phyloP scores from a whole-genome alignment of 1,140 invertebrate genomes.

The Nautilus pompilius region DNA sequence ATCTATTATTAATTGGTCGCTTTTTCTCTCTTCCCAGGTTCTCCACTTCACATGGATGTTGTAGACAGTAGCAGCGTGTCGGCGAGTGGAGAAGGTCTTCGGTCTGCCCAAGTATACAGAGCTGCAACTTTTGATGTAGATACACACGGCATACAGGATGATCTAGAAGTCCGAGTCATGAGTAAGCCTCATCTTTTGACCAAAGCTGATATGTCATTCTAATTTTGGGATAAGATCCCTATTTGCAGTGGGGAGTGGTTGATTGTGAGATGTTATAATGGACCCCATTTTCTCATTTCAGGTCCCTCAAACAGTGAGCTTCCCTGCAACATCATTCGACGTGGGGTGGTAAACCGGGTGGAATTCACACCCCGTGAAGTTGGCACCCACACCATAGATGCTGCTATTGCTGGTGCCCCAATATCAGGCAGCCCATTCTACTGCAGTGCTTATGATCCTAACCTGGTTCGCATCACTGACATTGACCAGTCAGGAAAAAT shows the following conservation, averaged over 20 bases:
- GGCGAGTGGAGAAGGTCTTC: conserved; percentile 59
- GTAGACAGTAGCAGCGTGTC: conserved; percentile 47
- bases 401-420: conserved; percentile 50
- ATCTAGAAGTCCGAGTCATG: conserved; percentile 56
- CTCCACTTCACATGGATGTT: conserved; percentile 77
- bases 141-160: conserved; percentile 52
- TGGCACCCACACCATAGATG: conserved; percentile 62
- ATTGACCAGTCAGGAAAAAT: conserved; percentile 73
- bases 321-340: conserved; percentile 48
- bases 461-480: conserved; percentile 73
- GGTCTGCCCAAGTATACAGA: conserved; percentile 60
- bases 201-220: too few relatives aligned
- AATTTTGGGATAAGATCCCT: too few relatives aligned
- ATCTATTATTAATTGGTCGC: neutral
- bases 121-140: conserved; percentile 64
- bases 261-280: too few relatives aligned
- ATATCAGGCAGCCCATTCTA: conserved; percentile 65
- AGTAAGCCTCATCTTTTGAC: conserved; percentile 39
- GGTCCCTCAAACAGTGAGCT: conserved; percentile 64
- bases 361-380: conserved; percentile 89
- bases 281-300: too few relatives aligned
- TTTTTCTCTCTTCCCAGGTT: conserved; percentile 61
- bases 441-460: conserved; percentile 82
- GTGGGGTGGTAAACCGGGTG: conserved; percentile 70
- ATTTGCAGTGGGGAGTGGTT: too few relatives aligned